These are phyloP conservation scores for Hirtodrosophila duncani DNA, from an alignment of 2,888 invertebrate species.

Conservation along the genomic window DNA sequence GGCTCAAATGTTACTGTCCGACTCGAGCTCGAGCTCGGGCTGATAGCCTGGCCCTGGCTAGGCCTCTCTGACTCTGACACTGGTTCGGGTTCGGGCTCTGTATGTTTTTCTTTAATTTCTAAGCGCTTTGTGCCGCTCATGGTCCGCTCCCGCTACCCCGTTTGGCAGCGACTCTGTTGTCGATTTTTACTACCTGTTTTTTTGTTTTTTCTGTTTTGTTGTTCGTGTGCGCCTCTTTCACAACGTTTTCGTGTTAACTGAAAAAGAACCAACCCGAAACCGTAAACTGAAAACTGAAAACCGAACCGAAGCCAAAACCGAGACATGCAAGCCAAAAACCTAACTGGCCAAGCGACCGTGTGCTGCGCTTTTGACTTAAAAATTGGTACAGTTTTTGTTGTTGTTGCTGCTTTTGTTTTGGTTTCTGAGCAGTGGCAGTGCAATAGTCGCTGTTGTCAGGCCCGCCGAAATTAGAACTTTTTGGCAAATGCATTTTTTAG, in stretches of 20 bases:
- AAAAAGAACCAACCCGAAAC: slow-evolving; percentile 34
- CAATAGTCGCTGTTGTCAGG: slow-evolving; percentile 15
- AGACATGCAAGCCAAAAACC: slow-evolving; percentile 13
- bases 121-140: slow-evolving; percentile 35
- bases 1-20: slow-evolving; percentile 49
- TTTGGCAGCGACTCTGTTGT: slow-evolving; percentile 28
- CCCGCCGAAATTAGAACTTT: slow-evolving; percentile 44
- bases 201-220: slow-evolving; percentile 24
- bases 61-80: slow-evolving; percentile 31
- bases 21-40: slow-evolving; percentile 21
- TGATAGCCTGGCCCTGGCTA: slow-evolving; percentile 12
- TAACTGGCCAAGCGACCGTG: slow-evolving; percentile 35
- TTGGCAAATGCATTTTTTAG: slow-evolving; percentile 21
- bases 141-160: slow-evolving; percentile 7
- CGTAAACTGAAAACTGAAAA: slow-evolving; percentile 12
- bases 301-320: slow-evolving; percentile 15
- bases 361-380: slow-evolving; percentile 44
- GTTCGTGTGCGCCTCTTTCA: slow-evolving; percentile 45
- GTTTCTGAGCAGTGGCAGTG: not conserved
- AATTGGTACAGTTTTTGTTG: slow-evolving; percentile 55
- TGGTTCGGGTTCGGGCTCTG: slow-evolving; percentile 12
- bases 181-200: slow-evolving; percentile 68
- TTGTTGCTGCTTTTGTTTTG: slow-evolving; percentile 24
- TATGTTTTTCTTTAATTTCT: slow-evolving; percentile 48
- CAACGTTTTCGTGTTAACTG: slow-evolving; percentile 53